These are phyloP conservation scores for Labrus mixtus DNA, from an alignment of 2,113 vertebrate genomes.

Conservation along the genomic window DNA sequence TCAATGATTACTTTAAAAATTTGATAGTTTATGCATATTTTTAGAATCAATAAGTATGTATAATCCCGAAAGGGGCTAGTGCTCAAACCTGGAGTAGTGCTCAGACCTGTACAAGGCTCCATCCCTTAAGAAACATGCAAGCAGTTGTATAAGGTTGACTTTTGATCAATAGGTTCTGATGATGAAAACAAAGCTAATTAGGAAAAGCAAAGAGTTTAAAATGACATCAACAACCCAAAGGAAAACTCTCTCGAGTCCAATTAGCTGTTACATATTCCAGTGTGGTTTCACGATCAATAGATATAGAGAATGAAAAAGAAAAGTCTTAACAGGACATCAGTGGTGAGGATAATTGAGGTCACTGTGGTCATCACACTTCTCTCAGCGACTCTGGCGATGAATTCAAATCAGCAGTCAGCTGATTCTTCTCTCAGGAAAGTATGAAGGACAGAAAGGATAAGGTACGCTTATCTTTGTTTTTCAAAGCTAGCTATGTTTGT, in stretches of 20 bases:
- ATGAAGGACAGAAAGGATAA: neutral
- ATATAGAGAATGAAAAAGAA: conserved; percentile 27
- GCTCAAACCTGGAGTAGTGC: neutral
- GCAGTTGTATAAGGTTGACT: conserved; percentile 1
- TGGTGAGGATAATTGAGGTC: conserved; percentile 50
- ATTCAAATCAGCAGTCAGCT: neutral
- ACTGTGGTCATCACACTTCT: conserved; percentile 21
- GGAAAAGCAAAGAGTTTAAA: conserved; percentile 7
- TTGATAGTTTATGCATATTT: neutral
- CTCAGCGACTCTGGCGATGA: conserved; percentile 16
- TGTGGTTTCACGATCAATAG: conserved; percentile 26
- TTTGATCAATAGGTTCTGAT: conserved; percentile 35
- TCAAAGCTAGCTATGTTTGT: neutral
- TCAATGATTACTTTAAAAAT: neutral
- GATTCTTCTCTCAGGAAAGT: neutral
- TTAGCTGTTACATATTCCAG: conserved; percentile 41
- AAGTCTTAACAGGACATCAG: conserved; percentile 23
- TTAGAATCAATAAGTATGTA: neutral
- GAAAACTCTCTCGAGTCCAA: conserved; percentile 26
- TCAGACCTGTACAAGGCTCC: neutral
- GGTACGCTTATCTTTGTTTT: neutral
- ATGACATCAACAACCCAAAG: conserved; percentile 27
- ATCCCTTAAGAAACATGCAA: neutral
- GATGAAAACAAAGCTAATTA: conserved; percentile 42
- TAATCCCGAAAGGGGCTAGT: conserved; percentile 2